Conservation (phyloP, 2,797 vertebrate genomes). For the Pantherophis alleghaniensis region DNA sequence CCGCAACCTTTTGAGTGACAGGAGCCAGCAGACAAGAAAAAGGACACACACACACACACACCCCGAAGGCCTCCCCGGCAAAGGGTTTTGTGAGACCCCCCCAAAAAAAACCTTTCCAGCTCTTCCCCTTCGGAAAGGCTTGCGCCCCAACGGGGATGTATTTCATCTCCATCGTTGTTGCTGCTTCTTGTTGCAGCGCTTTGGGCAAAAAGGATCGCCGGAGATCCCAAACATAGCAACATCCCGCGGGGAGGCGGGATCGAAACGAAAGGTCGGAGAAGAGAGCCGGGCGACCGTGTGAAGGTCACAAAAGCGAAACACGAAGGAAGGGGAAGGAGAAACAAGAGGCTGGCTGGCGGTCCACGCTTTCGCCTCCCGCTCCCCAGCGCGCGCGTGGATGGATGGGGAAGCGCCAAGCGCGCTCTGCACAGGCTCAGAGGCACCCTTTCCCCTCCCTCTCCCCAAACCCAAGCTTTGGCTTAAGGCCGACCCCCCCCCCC, state of each 20-base stretch:
- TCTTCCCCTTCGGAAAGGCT: not conserved
- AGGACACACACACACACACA: not conserved
- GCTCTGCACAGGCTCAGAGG: not conserved
- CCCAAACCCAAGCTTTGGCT: not conserved
- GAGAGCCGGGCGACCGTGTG: not conserved
- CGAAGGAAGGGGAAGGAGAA: no score
- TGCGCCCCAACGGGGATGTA: fast-evolving
- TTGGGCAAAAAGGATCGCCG: not conserved
- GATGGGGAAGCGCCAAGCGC: no score
- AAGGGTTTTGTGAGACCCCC: not conserved
- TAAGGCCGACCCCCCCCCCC: no score
- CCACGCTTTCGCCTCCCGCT: not conserved
- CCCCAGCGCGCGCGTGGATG: not conserved
- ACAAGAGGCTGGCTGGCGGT: not conserved
- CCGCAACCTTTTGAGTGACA: not conserved
- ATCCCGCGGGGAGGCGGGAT: not conserved
- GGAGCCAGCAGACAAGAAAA: not conserved
- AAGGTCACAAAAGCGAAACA: not conserved
- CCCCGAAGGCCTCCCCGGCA: not conserved
- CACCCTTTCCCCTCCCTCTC: no score
- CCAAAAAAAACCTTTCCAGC: not conserved
- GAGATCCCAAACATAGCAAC: not conserved
- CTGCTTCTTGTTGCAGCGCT: not conserved
- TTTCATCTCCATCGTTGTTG: not conserved
- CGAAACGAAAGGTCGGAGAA: not conserved